Percentiles rank a stretch among this genome's conserved stretches.
Conservation (phyloP, 2,888 invertebrate genomes). For the Meganola albula region DNA sequence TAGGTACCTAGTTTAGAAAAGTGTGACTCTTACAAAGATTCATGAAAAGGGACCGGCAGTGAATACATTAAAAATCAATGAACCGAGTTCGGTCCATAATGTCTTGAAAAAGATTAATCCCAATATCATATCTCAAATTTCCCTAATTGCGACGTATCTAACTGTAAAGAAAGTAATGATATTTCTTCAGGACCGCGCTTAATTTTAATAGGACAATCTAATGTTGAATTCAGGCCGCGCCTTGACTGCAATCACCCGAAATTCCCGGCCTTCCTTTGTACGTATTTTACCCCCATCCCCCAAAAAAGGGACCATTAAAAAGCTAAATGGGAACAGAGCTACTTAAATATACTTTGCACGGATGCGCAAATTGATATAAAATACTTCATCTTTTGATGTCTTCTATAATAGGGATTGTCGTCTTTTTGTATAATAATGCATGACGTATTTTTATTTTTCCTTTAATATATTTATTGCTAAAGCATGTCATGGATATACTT, state of each 20-base stretch:
- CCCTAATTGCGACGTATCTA: constrained; percentile 24
- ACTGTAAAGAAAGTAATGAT: constrained; percentile 24
- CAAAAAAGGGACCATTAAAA: constrained; percentile 67
- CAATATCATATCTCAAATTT: constrained; percentile 10
- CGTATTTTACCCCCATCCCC: constrained; percentile 53
- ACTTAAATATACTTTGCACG: constrained; percentile 71
- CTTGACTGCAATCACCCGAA: constrained; percentile 48
- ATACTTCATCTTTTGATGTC: constrained; percentile 63
- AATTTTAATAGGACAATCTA: constrained; percentile 31
- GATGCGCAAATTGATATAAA: constrained; percentile 72
- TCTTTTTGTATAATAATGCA: too few species aligned
- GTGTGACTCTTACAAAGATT: too few species aligned
- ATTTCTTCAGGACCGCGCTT: constrained; percentile 20
- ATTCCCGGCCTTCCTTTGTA: constrained; percentile 51
- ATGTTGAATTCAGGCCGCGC: constrained; percentile 42
- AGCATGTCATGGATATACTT: too few species aligned
- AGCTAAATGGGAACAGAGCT: constrained; percentile 54
- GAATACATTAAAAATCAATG: too few species aligned
- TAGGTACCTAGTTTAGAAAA: too few species aligned
- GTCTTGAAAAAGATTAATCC: too few species aligned
- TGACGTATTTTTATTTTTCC: too few species aligned
- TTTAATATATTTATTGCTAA: too few species aligned
- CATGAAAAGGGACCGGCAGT: too few species aligned
- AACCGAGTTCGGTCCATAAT: too few species aligned
- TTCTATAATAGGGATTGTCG: constrained; percentile 29